These are phyloP conservation scores for Mesocentrotus franciscanus DNA, from an alignment of 53 echinoderm and acorn worm species.

Conservation along the genomic window DNA sequence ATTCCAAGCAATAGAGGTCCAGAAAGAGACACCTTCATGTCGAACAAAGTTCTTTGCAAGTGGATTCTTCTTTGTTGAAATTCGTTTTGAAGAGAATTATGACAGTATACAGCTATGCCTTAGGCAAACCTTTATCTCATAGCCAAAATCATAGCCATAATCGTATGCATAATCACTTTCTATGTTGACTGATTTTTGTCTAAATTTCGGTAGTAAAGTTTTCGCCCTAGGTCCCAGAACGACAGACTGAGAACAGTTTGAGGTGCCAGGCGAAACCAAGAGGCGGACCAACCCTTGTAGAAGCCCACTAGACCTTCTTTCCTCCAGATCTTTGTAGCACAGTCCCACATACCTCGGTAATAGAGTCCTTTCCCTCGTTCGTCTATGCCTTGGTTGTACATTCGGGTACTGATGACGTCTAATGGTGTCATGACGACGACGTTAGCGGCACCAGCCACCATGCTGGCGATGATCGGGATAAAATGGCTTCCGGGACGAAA, in stretches of 20 bases:
- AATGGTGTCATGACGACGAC: constrained; percentile 92
- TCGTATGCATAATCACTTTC: background rate
- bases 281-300: constrained; percentile 98
- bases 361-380: constrained; percentile 78
- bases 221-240: constrained; percentile 84
- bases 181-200: background rate
- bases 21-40: no score
- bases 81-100: no score
- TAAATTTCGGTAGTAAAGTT: constrained; percentile 67
- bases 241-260: constrained; percentile 92
- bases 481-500: constrained; percentile 79
- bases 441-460: constrained; percentile 79
- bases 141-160: no score
- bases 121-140: no score
- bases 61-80: no score
- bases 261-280: constrained; percentile 92
- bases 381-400: constrained; percentile 94
- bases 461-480: constrained; percentile 81
- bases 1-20: no score
- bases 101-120: no score
- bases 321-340: constrained; percentile 78
- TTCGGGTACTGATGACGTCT: constrained; percentile 94
- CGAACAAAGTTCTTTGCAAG: no score
- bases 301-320: constrained; percentile 88
- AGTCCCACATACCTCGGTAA: constrained; percentile 86